Conservation (phyloP, 2,797 vertebrate genomes). For the Antrozous pallidus region DNA sequence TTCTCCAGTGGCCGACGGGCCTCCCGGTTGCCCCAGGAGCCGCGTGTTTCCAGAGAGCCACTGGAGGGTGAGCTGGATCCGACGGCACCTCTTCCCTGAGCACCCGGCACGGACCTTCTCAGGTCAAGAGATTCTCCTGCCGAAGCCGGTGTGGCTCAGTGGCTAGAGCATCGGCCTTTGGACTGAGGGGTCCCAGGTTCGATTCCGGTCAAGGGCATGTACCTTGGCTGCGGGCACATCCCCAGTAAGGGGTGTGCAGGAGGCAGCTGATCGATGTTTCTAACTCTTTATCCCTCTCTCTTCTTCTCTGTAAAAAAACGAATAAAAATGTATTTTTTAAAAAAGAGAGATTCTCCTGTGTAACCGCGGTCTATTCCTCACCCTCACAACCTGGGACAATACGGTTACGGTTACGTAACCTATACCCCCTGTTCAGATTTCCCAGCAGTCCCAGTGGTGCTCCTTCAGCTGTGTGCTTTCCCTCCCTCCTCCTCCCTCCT, state of each 20-base stretch:
- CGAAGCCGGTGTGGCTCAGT: no score
- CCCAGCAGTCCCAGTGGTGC: not conserved
- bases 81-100: not conserved
- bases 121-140: not conserved
- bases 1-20: not conserved
- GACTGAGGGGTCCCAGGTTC: no score
- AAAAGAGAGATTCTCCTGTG: not conserved
- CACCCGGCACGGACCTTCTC: not conserved
- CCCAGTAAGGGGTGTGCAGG: no score
- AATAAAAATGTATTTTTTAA: no score
- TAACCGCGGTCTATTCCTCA: not conserved
- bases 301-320: no score
- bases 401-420: not conserved
- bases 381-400: not conserved
- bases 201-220: no score
- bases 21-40: not conserved
- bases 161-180: no score
- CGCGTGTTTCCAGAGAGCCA: not conserved
- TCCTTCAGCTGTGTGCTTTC: not conserved
- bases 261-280: no score
- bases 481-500: not conserved
- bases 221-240: no score
- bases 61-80: not conserved
- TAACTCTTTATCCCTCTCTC: no score
- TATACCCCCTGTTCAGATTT: not conserved